phyloP scores from a whole-genome alignment of 2,888 invertebrate species.

The Dascillus cervinus region DNA sequence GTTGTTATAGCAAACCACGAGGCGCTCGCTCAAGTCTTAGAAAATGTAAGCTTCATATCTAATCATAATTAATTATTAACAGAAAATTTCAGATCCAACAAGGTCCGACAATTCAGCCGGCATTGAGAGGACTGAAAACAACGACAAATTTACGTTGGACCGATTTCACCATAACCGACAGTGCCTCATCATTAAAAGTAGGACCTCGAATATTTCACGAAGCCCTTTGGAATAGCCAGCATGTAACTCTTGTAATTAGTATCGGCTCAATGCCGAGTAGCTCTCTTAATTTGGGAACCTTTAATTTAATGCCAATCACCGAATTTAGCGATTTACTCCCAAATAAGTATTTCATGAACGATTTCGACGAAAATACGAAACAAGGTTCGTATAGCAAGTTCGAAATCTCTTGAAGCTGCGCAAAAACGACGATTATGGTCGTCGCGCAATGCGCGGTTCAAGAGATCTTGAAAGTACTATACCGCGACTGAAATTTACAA shows the following conservation, averaged over 20 bases:
- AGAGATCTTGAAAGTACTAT: too few species aligned
- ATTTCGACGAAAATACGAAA: too few species aligned
- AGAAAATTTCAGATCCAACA: constrained; percentile 53
- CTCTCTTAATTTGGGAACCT: constrained; percentile 48
- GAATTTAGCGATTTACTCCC: constrained; percentile 77
- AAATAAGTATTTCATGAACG: constrained; percentile 52
- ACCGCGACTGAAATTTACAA: too few species aligned
- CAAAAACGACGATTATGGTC: too few species aligned
- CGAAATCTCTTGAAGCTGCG: too few species aligned
- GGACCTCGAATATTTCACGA: constrained; percentile 69
- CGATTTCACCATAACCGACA: constrained; percentile 55
- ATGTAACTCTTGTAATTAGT: constrained; percentile 60
- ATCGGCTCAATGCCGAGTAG: constrained; percentile 54
- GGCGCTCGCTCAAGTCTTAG: constrained; percentile 79
- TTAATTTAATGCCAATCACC: constrained; percentile 64
- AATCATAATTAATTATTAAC: constrained; percentile 16
- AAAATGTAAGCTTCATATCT: constrained; percentile 56
- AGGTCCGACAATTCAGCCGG: constrained; percentile 58
- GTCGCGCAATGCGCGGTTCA: too few species aligned
- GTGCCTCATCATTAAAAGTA: constrained; percentile 46
- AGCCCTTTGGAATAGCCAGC: constrained; percentile 65
- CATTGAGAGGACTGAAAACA: constrained; percentile 63
- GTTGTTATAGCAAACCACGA: constrained; percentile 86
- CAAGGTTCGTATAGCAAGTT: too few species aligned
- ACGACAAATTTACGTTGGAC: constrained; percentile 65